A percentile compares a stretch with the other conserved stretches of the same genome.
Conservation (phyloP, 2,113 vertebrate genomes). For the Orthonyx spaldingii region DNA sequence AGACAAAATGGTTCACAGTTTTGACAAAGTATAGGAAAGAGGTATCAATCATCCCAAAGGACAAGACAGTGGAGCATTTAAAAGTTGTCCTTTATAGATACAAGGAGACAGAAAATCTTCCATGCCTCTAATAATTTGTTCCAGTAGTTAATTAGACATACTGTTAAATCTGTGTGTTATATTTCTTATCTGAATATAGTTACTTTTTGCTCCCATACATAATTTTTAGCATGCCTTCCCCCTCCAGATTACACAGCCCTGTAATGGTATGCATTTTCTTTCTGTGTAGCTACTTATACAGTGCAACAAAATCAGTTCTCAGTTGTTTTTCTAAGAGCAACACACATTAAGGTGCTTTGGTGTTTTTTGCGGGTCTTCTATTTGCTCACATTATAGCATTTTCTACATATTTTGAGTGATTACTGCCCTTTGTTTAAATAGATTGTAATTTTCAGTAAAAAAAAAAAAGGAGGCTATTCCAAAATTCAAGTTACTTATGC, state of each 20-base stretch:
- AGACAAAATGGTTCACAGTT: background rate
- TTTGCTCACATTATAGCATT: background rate
- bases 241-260: background rate
- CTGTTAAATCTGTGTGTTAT: background rate
- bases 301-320: background rate
- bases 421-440: background rate
- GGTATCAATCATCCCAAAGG: background rate
- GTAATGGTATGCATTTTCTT: background rate
- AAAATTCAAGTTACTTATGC: background rate
- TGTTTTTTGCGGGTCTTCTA: background rate
- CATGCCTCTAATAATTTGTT: background rate
- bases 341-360: background rate
- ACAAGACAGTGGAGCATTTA: background rate
- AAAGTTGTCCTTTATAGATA: background rate
- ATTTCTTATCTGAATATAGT: background rate
- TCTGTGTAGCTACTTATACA: background rate
- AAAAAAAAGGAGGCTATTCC: background rate
- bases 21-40: background rate
- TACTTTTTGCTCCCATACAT: background rate
- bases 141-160: background rate
- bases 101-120: background rate
- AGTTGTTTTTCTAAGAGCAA: background rate
- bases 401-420: background rate
- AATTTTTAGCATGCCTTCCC: background rate
- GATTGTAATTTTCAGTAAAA: background rate